These are phyloP conservation scores for Oreohelix idahoensis DNA, from an alignment of 1,140 invertebrate genomes.

Conservation along the genomic window DNA sequence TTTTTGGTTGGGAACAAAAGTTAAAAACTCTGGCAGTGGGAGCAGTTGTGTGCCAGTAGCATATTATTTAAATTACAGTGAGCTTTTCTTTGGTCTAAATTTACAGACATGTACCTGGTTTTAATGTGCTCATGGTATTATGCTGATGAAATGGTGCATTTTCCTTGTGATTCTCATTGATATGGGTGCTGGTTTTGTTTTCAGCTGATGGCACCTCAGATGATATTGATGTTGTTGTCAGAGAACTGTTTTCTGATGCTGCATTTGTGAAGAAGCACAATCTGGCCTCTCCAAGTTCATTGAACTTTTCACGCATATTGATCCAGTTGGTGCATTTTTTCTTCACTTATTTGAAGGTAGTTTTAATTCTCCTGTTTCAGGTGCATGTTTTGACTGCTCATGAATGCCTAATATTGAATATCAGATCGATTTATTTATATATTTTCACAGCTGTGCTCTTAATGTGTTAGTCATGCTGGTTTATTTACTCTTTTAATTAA, in stretches of 20 bases:
- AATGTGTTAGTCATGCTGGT: no score
- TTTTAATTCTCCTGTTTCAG: not conserved
- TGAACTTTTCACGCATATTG: slow-evolving; percentile 75
- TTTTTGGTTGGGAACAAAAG: no score
- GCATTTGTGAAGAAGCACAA: slow-evolving; percentile 64
- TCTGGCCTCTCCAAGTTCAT: slow-evolving; percentile 73
- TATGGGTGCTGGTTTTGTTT: not conserved
- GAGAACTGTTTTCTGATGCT: slow-evolving; percentile 69
- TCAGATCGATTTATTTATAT: no score
- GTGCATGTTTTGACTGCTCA: not conserved
- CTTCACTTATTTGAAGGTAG: slow-evolving; percentile 72
- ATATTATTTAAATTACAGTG: no score
- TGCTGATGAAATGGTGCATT: not conserved
- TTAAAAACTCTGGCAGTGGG: no score
- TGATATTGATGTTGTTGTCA: slow-evolving; percentile 74
- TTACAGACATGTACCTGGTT: not conserved
- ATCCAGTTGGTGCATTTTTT: slow-evolving; percentile 75
- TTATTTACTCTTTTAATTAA: no score
- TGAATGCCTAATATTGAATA: no score
- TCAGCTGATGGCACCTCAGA: slow-evolving; percentile 74
- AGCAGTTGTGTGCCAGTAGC: no score
- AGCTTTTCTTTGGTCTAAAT: no score
- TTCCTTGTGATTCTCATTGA: no score
- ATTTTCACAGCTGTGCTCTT: no score
- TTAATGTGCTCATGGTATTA: not conserved